These are phyloP conservation scores for Bombylius discolor DNA, from an alignment of 2,888 invertebrate genomes.

Conservation along the genomic window DNA sequence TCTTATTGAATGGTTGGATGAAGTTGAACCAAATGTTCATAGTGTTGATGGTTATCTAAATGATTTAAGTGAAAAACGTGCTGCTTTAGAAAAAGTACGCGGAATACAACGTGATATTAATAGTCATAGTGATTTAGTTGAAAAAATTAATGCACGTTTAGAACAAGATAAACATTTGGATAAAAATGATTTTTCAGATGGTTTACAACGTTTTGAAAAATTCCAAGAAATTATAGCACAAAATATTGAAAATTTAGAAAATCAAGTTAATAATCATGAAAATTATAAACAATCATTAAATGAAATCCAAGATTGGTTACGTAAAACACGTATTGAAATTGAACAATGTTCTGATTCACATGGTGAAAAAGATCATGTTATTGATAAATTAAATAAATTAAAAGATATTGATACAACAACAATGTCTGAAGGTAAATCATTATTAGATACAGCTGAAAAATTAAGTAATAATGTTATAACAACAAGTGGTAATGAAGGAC, in stretches of 20 bases:
- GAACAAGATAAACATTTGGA: conserved; percentile 54
- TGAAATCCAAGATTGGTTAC: conserved; percentile 74
- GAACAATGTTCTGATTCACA: conserved; percentile 79
- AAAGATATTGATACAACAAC: conserved; percentile 51
- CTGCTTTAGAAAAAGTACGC: conserved; percentile 76
- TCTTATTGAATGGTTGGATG: conserved; percentile 76
- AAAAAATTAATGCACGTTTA: conserved; percentile 61
- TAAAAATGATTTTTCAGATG: conserved; percentile 53
- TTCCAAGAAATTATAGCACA: conserved; percentile 52
- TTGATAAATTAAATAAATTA: conserved; percentile 63
- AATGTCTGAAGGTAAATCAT: conserved; percentile 56
- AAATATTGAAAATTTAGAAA: conserved; percentile 61
- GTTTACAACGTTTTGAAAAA: conserved; percentile 56
- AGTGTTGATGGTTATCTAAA: conserved; percentile 58
- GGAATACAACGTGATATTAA: conserved; percentile 69
- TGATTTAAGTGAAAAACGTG: conserved; percentile 82
- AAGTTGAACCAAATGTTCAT: conserved; percentile 71
- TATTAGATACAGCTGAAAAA: conserved; percentile 60
- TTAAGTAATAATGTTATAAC: conserved; percentile 61
- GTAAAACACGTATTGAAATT: conserved; percentile 64
- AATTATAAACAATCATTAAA: conserved; percentile 72
- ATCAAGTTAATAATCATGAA: conserved; percentile 76
- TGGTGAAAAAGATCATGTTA: conserved; percentile 67
- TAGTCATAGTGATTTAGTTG: conserved; percentile 64
- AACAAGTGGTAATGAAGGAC: conserved; percentile 70